phyloP scores from a whole-genome alignment of 2,797 vertebrate species.

The Macrochelys suwanniensis region DNA sequence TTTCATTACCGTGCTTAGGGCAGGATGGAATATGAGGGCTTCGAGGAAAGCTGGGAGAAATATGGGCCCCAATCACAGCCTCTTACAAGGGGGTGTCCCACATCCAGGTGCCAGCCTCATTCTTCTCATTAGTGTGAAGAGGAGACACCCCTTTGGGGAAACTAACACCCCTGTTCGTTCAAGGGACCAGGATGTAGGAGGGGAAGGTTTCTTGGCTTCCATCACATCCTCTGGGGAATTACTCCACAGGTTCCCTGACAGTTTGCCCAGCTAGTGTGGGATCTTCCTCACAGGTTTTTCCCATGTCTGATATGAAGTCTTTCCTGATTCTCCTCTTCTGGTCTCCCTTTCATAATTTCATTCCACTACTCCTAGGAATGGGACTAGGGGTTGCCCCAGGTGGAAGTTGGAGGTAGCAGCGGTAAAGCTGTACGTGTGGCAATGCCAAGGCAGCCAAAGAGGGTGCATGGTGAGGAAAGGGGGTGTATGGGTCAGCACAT shows the following conservation, averaged over 20 bases:
- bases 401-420: not conserved
- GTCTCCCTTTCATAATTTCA: slow-evolving; percentile 11
- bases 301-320: not conserved
- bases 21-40: not conserved
- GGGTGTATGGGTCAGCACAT: not conserved
- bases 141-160: not conserved
- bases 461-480: not conserved
- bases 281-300: not conserved
- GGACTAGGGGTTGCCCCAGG: not conserved
- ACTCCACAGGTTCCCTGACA: fast-evolving
- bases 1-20: fast-evolving
- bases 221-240: not conserved
- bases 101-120: not conserved
- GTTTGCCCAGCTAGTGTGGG: not conserved
- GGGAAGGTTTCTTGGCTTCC: not conserved
- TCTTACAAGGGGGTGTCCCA: fast-evolving
- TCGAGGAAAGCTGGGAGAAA: fast-evolving
- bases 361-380: not conserved
- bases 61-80: fast-evolving
- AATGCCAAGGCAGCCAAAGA: not conserved
- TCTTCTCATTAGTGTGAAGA: not conserved
- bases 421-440: not conserved
- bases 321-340: not conserved
- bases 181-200: not conserved
- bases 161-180: not conserved